These are phyloP conservation scores for Tiphia femorata DNA, from an alignment of 2,888 invertebrate species.

Conservation along the genomic window DNA sequence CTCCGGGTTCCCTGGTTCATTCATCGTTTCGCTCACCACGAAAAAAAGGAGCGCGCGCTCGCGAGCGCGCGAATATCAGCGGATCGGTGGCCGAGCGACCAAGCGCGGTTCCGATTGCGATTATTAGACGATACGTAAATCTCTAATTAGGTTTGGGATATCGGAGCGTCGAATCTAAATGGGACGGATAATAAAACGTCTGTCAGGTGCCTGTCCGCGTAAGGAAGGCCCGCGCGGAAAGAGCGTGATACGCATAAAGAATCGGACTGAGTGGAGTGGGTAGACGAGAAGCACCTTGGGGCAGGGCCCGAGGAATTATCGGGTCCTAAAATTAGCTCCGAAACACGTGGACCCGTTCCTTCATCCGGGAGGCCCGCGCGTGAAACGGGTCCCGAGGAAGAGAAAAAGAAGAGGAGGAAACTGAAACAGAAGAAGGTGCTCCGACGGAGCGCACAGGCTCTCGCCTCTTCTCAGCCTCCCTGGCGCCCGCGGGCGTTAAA, in stretches of 20 bases:
- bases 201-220: too few relatives aligned
- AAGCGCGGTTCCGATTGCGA: too few relatives aligned
- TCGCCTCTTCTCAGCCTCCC: neutral
- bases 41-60: too few relatives aligned
- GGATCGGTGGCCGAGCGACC: too few relatives aligned
- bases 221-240: too few relatives aligned
- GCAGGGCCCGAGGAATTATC: constrained; percentile 18
- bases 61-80: too few relatives aligned
- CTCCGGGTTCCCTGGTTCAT: too few relatives aligned
- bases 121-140: too few relatives aligned
- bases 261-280: neutral
- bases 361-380: constrained; percentile 1
- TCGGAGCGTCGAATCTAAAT: too few relatives aligned
- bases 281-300: neutral
- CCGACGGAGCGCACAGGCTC: neutral
- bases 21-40: too few relatives aligned
- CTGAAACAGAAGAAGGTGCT: neutral
- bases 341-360: constrained; percentile 12
- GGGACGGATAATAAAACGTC: too few relatives aligned
- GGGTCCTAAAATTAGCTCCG: constrained; percentile 40
- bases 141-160: too few relatives aligned
- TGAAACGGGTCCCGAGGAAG: neutral
- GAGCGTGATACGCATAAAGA: neutral
- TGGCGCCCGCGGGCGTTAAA: neutral
- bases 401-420: neutral